These are phyloP conservation scores for Megaleporinus macrocephalus DNA, from an alignment of 2,113 vertebrate species.

Conservation along the genomic window DNA sequence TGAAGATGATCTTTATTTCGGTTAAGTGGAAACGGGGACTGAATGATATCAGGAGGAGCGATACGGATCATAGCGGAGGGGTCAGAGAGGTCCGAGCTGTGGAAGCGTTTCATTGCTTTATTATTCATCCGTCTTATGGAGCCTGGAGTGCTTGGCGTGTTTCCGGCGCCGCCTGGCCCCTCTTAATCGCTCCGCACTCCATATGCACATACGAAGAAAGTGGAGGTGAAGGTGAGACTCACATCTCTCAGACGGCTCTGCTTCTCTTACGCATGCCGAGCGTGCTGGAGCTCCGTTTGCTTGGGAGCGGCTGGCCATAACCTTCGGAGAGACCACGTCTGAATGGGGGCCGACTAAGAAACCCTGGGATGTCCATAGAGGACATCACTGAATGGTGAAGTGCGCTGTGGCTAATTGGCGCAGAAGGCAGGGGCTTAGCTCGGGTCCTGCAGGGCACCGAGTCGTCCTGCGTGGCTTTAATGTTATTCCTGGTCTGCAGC, in stretches of 20 bases:
- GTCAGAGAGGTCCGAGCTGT: conserved; percentile 22
- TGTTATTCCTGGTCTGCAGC: background rate
- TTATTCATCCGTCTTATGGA: conserved; percentile 40
- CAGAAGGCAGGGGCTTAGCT: background rate
- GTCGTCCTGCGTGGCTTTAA: background rate
- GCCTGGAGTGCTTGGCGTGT: conserved; percentile 26
- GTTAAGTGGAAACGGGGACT: background rate
- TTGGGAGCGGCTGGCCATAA: background rate
- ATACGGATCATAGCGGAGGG: conserved; percentile 32
- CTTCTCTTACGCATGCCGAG: background rate
- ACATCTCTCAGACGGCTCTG: conserved; percentile 29
- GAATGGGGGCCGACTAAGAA: conserved; percentile 6
- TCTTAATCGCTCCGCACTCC: conserved; percentile 19
- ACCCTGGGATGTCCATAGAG: background rate
- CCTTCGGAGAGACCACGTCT: conserved; percentile 10
- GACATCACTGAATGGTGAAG: background rate
- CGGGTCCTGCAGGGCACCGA: background rate
- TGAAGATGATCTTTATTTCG: background rate
- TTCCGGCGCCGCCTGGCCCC: conserved; percentile 15
- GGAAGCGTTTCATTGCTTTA: conserved; percentile 36
- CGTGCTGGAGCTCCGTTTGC: conserved; percentile 26
- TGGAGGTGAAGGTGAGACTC: conserved; percentile 36
- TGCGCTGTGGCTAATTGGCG: conserved; percentile 28
- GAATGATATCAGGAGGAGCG: background rate
- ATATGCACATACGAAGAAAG: conserved; percentile 37